Conservation (phyloP, 1,140 invertebrate species). For the Sarcophaga peregrina region DNA sequence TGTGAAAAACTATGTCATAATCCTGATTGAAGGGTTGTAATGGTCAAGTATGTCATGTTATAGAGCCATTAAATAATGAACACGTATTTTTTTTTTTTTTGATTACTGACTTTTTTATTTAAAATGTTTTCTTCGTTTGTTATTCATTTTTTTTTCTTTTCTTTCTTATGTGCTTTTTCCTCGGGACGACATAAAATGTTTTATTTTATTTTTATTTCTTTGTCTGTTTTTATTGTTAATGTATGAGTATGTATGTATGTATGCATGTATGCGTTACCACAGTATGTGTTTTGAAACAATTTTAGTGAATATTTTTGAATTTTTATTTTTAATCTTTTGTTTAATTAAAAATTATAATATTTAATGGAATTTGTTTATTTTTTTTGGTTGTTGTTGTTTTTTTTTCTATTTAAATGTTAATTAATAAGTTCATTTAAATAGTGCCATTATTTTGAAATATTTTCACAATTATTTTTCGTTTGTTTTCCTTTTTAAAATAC, state of each 20-base stretch:
- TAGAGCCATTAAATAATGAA: neutral
- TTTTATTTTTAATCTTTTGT: neutral
- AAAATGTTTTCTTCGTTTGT: constrained; percentile 32
- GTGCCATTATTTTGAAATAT: no score
- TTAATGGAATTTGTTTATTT: constrained; percentile 14
- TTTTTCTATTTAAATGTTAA: neutral
- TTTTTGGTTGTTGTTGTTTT: neutral
- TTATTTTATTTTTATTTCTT: neutral
- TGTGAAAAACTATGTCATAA: no score
- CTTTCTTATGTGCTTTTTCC: neutral
- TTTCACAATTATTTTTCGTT: neutral
- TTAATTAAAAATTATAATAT: constrained; percentile 17
- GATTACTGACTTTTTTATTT: constrained; percentile 39
- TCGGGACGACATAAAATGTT: constrained; percentile 36
- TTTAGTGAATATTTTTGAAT: constrained; percentile 17
- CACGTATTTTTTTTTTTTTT: neutral
- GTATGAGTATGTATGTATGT: neutral
- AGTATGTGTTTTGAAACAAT: constrained; percentile 28
- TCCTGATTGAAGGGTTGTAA: no score
- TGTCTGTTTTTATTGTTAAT: neutral
- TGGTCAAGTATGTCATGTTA: no score
- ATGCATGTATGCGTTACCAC: neutral
- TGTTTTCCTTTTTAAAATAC: neutral
- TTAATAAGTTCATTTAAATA: neutral
- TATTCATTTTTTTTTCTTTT: constrained; percentile 11